Percentiles rank a stretch among this genome's conserved stretches.
Evolutionary conservation across 2,797 vertebrate genomes (phyloP).

Genomic region (Characodon lateralis): DNA sequence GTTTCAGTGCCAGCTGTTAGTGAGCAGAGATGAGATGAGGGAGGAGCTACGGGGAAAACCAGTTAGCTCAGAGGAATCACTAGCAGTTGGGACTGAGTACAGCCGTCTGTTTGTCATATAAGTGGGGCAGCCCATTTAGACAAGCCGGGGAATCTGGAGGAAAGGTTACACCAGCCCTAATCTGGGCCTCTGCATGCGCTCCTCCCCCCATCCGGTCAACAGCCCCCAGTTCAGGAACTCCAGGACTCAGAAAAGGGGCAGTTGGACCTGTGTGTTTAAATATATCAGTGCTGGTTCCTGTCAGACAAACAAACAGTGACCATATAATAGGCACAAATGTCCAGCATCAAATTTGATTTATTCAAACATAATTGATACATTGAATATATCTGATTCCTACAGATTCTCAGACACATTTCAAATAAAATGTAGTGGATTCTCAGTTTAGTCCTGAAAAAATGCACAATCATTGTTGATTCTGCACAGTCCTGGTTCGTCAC

Average conservation of each 20-base stretch:
- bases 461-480: background rate
- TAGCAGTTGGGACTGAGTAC: conserved; percentile 56
- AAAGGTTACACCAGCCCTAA: conserved; percentile 80
- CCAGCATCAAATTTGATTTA: conserved; percentile 1
- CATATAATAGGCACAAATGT: conserved; percentile 33
- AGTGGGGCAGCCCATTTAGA: conserved; percentile 72
- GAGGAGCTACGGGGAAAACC: conserved; percentile 53
- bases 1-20: conserved; percentile 55
- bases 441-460: conserved; percentile 19
- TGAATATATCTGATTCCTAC: background rate
- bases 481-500: background rate
- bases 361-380: conserved; percentile 4
- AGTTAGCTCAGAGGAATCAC: conserved; percentile 59
- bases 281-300: conserved; percentile 65
- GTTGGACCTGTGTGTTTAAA: conserved; percentile 70
- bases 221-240: conserved; percentile 62
- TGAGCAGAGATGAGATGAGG: conserved; percentile 39
- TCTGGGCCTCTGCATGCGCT: conserved; percentile 66
- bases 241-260: conserved; percentile 52
- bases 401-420: background rate
- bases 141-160: conserved; percentile 78
- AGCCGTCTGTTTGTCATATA: conserved; percentile 74
- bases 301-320: conserved; percentile 36
- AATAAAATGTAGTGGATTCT: conserved; percentile 7
- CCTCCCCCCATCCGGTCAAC: conserved; percentile 57